Percentiles rank a stretch among this genome's conserved stretches.
Evolutionary conservation across 2,888 invertebrate species (phyloP).

Genomic region (Isoperla grammatica): DNA sequence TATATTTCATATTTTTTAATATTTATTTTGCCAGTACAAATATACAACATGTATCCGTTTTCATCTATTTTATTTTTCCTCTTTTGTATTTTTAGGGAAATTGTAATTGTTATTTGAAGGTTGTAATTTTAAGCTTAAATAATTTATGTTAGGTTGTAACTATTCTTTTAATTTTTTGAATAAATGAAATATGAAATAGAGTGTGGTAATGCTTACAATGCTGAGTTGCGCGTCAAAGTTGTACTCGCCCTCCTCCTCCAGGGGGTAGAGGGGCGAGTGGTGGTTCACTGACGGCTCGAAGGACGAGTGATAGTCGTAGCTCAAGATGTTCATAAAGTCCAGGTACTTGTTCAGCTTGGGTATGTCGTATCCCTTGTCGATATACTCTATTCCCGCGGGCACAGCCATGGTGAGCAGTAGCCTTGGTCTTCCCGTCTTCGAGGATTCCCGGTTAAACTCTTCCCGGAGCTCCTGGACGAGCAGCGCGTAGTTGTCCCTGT

Average conservation of each 20-base stretch:
- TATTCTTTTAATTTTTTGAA: too few species aligned
- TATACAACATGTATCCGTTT: too few species aligned
- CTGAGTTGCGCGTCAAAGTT: conserved; percentile 83
- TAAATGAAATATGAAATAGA: too few species aligned
- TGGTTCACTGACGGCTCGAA: conserved; percentile 88
- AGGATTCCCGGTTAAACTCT: conserved; percentile 81
- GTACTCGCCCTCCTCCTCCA: conserved; percentile 72
- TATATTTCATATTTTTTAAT: too few species aligned
- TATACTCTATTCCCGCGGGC: conserved; percentile 88
- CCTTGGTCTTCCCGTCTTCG: conserved; percentile 72
- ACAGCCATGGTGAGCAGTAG: conserved; percentile 89
- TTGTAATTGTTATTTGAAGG: too few species aligned
- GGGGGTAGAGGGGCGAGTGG: conserved; percentile 77
- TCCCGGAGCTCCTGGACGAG: conserved; percentile 81
- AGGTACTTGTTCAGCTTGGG: conserved; percentile 77
- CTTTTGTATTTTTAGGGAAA: too few species aligned
- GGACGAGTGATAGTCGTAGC: conserved; percentile 90
- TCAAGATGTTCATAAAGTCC: conserved; percentile 87
- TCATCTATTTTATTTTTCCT: too few species aligned
- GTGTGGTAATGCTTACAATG: conserved; percentile 61
- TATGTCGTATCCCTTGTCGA: conserved; percentile 89
- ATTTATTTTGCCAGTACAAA: too few species aligned
- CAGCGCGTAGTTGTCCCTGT: conserved; percentile 80
- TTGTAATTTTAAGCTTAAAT: too few species aligned
- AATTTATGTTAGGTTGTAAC: too few species aligned